phyloP scores from a whole-genome alignment of 2,113 vertebrate species.

The Chrysochloris asiatica region DNA sequence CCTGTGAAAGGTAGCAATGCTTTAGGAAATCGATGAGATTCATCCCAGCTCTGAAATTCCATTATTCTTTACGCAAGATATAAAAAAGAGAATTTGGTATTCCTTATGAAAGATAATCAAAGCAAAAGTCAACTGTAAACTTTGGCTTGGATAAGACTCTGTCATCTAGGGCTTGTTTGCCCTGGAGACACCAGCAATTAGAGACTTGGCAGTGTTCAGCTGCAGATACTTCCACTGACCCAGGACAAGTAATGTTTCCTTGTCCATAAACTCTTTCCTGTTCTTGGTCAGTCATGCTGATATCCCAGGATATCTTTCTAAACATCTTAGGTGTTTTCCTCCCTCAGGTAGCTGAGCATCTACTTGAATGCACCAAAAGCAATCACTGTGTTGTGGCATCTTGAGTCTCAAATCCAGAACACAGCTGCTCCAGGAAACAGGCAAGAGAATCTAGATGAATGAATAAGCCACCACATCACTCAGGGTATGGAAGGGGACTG shows the following conservation, averaged over 20 bases:
- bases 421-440: not conserved
- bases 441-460: not conserved
- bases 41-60: not conserved
- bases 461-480: rapidly evolving
- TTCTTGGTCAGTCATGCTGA: no score
- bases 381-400: rapidly evolving
- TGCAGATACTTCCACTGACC: not conserved
- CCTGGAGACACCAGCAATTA: not conserved
- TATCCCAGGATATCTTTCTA: not conserved
- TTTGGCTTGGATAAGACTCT: not conserved
- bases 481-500: rapidly evolving
- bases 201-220: not conserved
- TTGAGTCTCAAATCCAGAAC: not conserved
- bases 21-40: not conserved
- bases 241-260: no score
- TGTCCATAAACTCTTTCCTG: no score
- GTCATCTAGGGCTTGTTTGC: no score
- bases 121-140: not conserved
- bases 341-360: not conserved
- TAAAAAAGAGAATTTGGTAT: not conserved
- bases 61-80: not conserved
- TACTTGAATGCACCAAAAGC: not conserved
- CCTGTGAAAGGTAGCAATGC: not conserved
- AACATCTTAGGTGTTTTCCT: not conserved
- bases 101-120: not conserved